Evolutionary conservation across 2,888 invertebrate genomes (phyloP).

Genomic region (Philereme transversata): DNA sequence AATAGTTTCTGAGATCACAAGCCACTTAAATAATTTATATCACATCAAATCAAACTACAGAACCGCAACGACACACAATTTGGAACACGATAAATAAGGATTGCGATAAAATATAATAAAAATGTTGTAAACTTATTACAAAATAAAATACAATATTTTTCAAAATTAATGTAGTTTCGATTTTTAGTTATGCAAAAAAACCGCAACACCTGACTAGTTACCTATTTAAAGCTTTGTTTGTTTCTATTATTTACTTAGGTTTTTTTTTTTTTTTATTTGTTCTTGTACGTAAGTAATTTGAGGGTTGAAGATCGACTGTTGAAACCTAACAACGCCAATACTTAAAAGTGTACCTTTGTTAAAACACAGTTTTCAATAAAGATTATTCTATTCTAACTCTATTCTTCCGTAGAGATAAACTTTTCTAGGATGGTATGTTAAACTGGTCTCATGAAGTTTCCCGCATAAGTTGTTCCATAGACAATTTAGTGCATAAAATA

Average conservation of each 20-base stretch:
- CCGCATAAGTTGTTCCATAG: too few species aligned
- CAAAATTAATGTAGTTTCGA: conserved; percentile 18
- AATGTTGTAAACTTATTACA: conserved; percentile 25
- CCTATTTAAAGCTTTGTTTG: conserved; percentile 34
- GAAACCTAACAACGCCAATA: conserved; percentile 21
- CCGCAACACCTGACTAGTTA: conserved; percentile 17
- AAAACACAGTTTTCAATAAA: too few species aligned
- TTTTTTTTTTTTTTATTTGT: too few species aligned
- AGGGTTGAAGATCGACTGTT: conserved; percentile 13
- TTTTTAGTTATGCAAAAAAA: conserved; percentile 14
- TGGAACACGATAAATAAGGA: conserved; percentile 21
- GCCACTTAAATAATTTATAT: conserved; percentile 68
- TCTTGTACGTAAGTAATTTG: conserved; percentile 1
- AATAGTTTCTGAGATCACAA: conserved; percentile 76
- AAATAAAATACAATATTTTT: conserved; percentile 32
- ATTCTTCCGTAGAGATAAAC: too few species aligned
- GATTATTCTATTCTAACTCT: too few species aligned
- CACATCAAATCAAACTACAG: conserved; percentile 54
- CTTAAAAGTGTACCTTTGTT: background rate
- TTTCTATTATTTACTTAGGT: conserved; percentile 24
- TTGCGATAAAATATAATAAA: conserved; percentile 13
- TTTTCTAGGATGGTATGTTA: too few species aligned
- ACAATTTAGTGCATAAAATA: too few species aligned
- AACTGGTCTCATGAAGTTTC: too few species aligned
- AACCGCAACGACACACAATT: conserved; percentile 40